phyloP scores from a whole-genome alignment of 2,888 invertebrate genomes.

The Campoplex capitator region DNA sequence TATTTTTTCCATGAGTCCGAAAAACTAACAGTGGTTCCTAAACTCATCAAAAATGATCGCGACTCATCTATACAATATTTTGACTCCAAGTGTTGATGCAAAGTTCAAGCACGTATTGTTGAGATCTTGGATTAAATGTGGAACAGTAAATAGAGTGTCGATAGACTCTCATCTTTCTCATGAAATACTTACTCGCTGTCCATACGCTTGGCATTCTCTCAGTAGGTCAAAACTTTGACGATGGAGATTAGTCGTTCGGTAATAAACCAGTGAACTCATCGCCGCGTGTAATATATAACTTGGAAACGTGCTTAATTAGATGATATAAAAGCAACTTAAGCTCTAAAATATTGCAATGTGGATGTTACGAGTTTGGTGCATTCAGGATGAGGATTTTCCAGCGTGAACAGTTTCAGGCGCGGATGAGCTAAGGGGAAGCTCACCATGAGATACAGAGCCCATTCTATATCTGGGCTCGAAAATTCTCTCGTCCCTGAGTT shows the following conservation, averaged over 20 bases:
- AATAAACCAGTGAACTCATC: conserved; percentile 39
- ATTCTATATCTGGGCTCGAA: conserved; percentile 18
- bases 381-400: conserved; percentile 15
- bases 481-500: conserved; percentile 58
- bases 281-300: conserved; percentile 71
- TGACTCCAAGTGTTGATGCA: not conserved
- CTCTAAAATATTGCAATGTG: conserved; percentile 10
- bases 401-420: conserved; percentile 41
- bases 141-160: not conserved
- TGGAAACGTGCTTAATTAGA: conserved; percentile 82
- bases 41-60: not conserved
- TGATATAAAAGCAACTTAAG: conserved; percentile 78
- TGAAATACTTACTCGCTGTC: not conserved
- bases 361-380: conserved; percentile 38
- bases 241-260: not conserved
- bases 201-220: conserved; percentile 1
- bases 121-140: not conserved
- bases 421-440: conserved; percentile 33
- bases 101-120: not conserved
- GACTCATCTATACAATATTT: not conserved
- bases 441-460: not conserved
- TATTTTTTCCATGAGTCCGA: not conserved
- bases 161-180: not conserved
- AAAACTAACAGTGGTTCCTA: not conserved
- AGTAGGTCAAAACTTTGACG: conserved; percentile 59